Percentiles rank a stretch among this genome's conserved stretches.
These are phyloP conservation scores for Agelas oroides DNA, from an alignment of 37 sponge, comb jelly and placozoan species.

Conservation along the genomic window DNA sequence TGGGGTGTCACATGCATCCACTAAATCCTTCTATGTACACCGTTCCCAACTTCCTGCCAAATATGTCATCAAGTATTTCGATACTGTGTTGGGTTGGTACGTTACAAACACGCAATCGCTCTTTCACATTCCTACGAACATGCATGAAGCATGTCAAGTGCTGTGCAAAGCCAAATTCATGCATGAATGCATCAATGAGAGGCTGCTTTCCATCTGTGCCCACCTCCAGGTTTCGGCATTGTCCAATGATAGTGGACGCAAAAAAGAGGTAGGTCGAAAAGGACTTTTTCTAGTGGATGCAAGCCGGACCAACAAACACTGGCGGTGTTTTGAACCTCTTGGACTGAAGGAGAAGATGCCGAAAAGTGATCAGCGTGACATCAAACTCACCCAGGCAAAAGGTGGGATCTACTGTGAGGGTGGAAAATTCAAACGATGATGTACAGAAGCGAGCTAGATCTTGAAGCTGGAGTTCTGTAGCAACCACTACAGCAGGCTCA, in stretches of 20 bases:
- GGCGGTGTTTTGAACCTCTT: constrained; percentile 40
- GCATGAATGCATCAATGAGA: constrained; percentile 46
- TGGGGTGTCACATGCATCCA: too few species aligned
- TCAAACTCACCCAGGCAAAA: constrained; percentile 66
- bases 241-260: constrained; percentile 67
- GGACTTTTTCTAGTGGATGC: constrained; percentile 45
- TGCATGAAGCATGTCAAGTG: constrained; percentile 48
- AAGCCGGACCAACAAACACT: constrained; percentile 48
- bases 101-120: constrained; percentile 12
- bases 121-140: constrained; percentile 34
- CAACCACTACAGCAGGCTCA: constrained; percentile 66
- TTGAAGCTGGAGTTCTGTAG: constrained; percentile 40
- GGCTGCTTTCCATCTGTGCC: constrained; percentile 63
- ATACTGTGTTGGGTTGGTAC: background rate
- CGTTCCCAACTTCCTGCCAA: constrained; percentile 46
- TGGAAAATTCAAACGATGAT: constrained; percentile 35
- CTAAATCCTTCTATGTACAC: constrained; percentile 33
- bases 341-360: constrained; percentile 49
- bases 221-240: constrained; percentile 42
- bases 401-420: constrained; percentile 61
- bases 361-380: constrained; percentile 54
- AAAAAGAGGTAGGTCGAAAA: constrained; percentile 66
- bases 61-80: constrained; percentile 54
- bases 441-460: constrained; percentile 62
- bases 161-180: constrained; percentile 61